Conservation (phyloP, 2,888 invertebrate species). For the Diachrysia chrysitis region DNA sequence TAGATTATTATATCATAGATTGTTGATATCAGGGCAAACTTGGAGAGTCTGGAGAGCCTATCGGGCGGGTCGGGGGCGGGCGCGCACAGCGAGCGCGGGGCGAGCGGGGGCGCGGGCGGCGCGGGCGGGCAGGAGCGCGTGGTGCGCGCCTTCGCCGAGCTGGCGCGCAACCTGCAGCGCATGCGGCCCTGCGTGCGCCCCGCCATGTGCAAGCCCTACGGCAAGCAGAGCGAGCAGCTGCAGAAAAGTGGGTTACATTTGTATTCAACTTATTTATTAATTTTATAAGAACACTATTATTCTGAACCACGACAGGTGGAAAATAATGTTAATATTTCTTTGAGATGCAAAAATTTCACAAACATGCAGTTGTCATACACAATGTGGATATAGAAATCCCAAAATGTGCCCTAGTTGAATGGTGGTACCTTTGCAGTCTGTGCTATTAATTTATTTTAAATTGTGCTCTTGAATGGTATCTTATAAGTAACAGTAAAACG, state of each 20-base stretch:
- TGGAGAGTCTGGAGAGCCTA: conserved; percentile 92
- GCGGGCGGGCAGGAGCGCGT: conserved; percentile 94
- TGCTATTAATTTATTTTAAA: too few relatives aligned
- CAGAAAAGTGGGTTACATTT: conserved; percentile 92
- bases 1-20: not conserved
- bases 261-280: too few relatives aligned
- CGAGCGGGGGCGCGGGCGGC: conserved; percentile 91
- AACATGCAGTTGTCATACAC: too few relatives aligned
- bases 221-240: conserved; percentile 96
- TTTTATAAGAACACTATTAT: too few relatives aligned
- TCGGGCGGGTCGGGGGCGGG: conserved; percentile 90
- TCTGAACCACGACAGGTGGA: too few relatives aligned
- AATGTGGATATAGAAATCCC: too few relatives aligned
- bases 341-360: too few relatives aligned
- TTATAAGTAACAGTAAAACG: too few relatives aligned
- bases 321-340: too few relatives aligned
- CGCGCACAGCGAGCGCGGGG: conserved; percentile 90
- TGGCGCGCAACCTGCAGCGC: conserved; percentile 96
- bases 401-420: too few relatives aligned
- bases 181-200: conserved; percentile 97
- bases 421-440: too few relatives aligned
- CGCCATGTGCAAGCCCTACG: conserved; percentile 97
- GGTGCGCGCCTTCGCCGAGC: conserved; percentile 94
- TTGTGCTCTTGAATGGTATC: too few relatives aligned
- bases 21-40: conserved; percentile 89